These are phyloP conservation scores for Seira sanloemensis DNA, from an alignment of 2,888 invertebrate genomes.

Conservation along the genomic window DNA sequence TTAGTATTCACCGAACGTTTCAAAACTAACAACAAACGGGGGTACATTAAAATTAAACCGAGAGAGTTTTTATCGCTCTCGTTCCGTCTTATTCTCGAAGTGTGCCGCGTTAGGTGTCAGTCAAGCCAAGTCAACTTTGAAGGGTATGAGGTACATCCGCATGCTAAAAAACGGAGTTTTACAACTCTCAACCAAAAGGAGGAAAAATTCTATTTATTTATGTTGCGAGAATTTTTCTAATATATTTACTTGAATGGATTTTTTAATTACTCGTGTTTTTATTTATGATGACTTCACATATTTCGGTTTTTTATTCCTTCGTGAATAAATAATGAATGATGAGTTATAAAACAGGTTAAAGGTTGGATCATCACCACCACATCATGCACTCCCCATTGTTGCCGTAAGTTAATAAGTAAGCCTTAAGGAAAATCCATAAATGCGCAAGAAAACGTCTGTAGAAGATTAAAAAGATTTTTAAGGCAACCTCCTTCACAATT, in stretches of 20 bases:
- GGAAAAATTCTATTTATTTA: no score
- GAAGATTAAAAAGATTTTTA: neutral
- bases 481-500: neutral
- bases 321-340: constrained; percentile 38
- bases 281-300: neutral
- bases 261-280: constrained; percentile 52
- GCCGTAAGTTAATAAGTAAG: neutral
- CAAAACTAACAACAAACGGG: neutral
- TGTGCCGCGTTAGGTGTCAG: constrained; percentile 5
- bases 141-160: constrained; percentile 1
- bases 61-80: neutral
- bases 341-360: neutral
- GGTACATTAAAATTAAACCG: neutral
- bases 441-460: neutral
- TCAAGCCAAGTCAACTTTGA: constrained; percentile 6
- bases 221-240: neutral
- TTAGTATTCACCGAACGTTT: constrained; percentile 48
- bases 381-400: neutral
- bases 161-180: constrained; percentile 20
- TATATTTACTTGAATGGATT: constrained; percentile 27
- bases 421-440: neutral
- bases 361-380: neutral
- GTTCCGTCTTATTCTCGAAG: neutral
- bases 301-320: constrained; percentile 23
- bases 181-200: constrained; percentile 15